These are phyloP conservation scores for Eumacrocentrus americanus DNA, from an alignment of 2,888 invertebrate genomes.

Conservation along the genomic window DNA sequence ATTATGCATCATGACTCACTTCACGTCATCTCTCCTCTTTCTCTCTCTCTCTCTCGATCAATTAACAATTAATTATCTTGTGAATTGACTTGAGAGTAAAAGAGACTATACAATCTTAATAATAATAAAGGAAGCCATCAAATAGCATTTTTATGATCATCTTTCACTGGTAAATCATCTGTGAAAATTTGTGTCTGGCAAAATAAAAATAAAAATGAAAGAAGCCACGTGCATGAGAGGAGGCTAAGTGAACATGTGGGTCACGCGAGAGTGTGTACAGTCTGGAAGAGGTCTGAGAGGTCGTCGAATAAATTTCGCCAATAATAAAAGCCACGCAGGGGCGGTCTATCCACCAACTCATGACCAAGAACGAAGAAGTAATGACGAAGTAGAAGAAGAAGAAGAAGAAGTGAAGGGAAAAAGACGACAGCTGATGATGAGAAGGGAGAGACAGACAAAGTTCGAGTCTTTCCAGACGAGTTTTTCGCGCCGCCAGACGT, in stretches of 20 bases:
- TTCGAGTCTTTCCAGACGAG: conserved; percentile 45
- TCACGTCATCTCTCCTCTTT: too few species aligned
- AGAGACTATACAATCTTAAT: neutral
- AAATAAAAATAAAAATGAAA: too few species aligned
- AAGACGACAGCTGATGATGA: neutral
- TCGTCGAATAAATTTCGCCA: conserved; percentile 43
- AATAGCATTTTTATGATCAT: too few species aligned
- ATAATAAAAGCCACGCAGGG: conserved; percentile 27
- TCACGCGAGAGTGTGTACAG: conserved; percentile 22
- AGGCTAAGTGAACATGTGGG: too few species aligned
- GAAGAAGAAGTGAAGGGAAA: conserved; percentile 15
- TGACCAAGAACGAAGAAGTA: conserved; percentile 1
- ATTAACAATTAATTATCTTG: conserved; percentile 21
- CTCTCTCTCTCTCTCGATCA: conserved; percentile 3
- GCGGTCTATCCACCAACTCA: too few species aligned
- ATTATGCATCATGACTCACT: conserved; percentile 23
- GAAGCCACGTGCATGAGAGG: too few species aligned
- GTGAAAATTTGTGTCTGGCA: too few species aligned
- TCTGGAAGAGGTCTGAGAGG: conserved; percentile 17
- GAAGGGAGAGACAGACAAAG: conserved; percentile 24
- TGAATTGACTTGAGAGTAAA: conserved; percentile 5
- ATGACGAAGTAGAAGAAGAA: conserved; percentile 12
- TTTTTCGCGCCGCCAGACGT: conserved; percentile 47
- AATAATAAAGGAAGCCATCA: neutral
- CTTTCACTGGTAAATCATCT: too few species aligned